Evolutionary conservation across 2,888 invertebrate genomes (phyloP).

Genomic region (Zaprionus bogoriensis): DNA sequence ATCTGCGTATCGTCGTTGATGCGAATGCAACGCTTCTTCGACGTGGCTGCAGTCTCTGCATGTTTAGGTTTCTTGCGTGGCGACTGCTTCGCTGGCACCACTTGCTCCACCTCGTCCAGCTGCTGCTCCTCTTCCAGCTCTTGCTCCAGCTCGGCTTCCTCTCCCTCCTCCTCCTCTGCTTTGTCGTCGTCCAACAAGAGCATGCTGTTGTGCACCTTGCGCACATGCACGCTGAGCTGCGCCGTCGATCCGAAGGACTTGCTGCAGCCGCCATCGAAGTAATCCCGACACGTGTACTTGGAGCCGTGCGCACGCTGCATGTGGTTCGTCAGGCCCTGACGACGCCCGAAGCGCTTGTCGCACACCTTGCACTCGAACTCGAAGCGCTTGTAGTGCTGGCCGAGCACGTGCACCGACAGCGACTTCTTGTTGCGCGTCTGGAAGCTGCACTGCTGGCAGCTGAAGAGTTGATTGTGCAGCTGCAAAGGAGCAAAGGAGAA

Average conservation of each 20-base stretch:
- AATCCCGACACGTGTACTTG: conserved; percentile 57
- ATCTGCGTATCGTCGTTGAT: conserved; percentile 32
- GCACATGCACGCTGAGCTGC: conserved; percentile 55
- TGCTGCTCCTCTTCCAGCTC: not conserved
- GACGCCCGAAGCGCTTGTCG: conserved; percentile 73
- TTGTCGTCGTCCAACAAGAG: conserved; percentile 20
- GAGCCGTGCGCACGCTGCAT: conserved; percentile 67
- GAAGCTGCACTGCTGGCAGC: conserved; percentile 75
- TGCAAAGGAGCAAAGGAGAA: too few species aligned
- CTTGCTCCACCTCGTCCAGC: too few species aligned
- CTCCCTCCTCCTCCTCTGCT: not conserved
- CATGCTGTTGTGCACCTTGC: conserved; percentile 40
- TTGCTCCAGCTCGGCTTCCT: not conserved
- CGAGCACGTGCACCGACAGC: conserved; percentile 74
- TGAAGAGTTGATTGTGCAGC: conserved; percentile 63
- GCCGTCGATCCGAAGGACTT: conserved; percentile 41
- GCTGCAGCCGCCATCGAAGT: conserved; percentile 50
- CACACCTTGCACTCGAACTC: conserved; percentile 77
- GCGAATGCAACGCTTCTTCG: conserved; percentile 44
- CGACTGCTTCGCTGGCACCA: too few species aligned
- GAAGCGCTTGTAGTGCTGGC: conserved; percentile 71
- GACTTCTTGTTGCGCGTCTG: conserved; percentile 76
- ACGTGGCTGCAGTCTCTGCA: conserved; percentile 18
- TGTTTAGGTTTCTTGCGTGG: too few species aligned
- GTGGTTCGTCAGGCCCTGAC: conserved; percentile 71